Percentiles rank a stretch among this genome's conserved stretches.
Conservation (phyloP, 2,797 vertebrate genomes). For the Emydoidea blandingii region DNA sequence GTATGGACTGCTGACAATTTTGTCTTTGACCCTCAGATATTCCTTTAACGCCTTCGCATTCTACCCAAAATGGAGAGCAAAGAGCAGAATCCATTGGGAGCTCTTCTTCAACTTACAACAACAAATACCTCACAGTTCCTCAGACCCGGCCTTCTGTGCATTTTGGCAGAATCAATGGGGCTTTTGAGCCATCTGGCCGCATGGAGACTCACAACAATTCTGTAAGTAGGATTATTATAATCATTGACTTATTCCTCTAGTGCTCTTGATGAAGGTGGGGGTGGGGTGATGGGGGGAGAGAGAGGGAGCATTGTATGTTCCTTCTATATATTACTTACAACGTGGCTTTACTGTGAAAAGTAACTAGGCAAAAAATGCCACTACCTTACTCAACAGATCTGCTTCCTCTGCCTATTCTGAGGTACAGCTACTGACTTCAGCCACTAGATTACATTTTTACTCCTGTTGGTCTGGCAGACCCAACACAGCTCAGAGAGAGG, state of each 20-base stretch:
- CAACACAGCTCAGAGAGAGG: not conserved
- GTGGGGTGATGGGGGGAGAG: not conserved
- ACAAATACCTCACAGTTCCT: constrained; percentile 85
- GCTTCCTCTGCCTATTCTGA: not conserved
- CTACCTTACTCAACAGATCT: not conserved
- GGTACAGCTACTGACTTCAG: not conserved
- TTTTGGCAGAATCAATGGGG: constrained; percentile 71
- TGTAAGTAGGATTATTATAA: constrained; percentile 72
- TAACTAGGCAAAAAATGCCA: not conserved
- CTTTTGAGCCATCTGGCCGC: constrained; percentile 43
- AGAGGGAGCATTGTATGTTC: not conserved
- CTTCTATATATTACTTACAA: not conserved
- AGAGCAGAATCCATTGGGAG: constrained; percentile 77
- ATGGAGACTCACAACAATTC: constrained; percentile 8
- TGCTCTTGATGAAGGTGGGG: not conserved
- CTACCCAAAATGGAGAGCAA: constrained; percentile 68
- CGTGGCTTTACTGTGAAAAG: not conserved
- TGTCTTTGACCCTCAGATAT: constrained; percentile 78
- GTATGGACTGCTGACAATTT: not conserved
- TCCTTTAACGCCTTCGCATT: constrained; percentile 79
- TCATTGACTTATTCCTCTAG: not conserved
- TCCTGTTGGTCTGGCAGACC: not conserved
- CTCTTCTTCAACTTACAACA: constrained; percentile 76
- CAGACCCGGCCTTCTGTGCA: constrained; percentile 74
- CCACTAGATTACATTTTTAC: not conserved